A percentile compares a stretch with the other conserved stretches of the same genome.
Evolutionary conservation across 2,797 vertebrate species (phyloP).

Genomic region (Australoheros facetus): DNA sequence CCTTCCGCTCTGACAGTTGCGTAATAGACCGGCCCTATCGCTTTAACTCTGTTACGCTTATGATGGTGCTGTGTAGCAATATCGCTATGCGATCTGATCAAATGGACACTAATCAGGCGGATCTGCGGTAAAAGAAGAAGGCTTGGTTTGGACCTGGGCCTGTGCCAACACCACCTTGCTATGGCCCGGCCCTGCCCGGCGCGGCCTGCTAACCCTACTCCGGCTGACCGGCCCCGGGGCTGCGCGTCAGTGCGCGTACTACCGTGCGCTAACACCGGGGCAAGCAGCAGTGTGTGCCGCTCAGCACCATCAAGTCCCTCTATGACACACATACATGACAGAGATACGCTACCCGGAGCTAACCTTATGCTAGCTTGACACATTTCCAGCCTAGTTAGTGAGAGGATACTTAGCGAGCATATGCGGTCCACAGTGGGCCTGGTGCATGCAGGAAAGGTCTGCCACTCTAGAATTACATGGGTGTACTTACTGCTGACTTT

Average conservation of each 20-base stretch:
- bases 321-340: constrained; percentile 49
- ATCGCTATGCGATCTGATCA: constrained; percentile 8
- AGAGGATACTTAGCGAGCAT: constrained; percentile 5
- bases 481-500: constrained; percentile 99
- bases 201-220: constrained; percentile 62
- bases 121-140: constrained; percentile 11
- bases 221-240: constrained; percentile 51
- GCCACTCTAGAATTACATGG: constrained; percentile 29
- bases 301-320: constrained; percentile 45
- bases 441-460: constrained; percentile 36
- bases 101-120: constrained; percentile 7
- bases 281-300: constrained; percentile 14
- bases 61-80: constrained; percentile 26
- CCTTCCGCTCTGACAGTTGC: constrained; percentile 74
- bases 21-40: constrained; percentile 64
- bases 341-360: constrained; percentile 51
- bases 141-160: constrained; percentile 39
- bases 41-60: constrained; percentile 37
- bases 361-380: constrained; percentile 35
- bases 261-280: constrained; percentile 16
- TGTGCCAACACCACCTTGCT: constrained; percentile 42
- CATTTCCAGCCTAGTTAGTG: constrained; percentile 12
- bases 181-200: constrained; percentile 40
- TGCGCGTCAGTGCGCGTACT: constrained; percentile 48
- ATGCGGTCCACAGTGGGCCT: constrained; percentile 27